Evolutionary conservation across 37 sponge, comb jelly and placozoan genomes (phyloP).

Genomic region (Halisarca cf. caerulea): DNA sequence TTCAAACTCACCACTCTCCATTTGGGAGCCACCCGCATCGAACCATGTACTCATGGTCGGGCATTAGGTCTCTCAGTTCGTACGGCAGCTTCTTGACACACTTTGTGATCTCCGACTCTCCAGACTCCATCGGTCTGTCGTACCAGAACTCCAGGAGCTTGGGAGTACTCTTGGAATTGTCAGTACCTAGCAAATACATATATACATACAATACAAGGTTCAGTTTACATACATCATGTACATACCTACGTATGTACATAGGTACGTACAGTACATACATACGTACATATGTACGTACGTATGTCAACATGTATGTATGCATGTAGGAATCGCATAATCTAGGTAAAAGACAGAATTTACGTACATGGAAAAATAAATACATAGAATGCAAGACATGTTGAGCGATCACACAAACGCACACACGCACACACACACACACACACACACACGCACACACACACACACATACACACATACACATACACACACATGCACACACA

Average conservation of each 20-base stretch:
- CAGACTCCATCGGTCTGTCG: not conserved
- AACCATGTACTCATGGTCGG: slow-evolving; percentile 53
- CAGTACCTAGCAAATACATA: not conserved
- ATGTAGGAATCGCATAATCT: too few species aligned
- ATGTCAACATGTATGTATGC: too few species aligned
- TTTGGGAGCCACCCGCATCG: slow-evolving; percentile 63
- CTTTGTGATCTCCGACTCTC: not conserved
- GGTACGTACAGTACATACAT: too few species aligned
- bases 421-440: not conserved
- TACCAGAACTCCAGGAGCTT: not conserved
- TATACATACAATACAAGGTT: not conserved
- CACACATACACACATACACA: not conserved
- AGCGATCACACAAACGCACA: too few species aligned
- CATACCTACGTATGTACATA: not conserved
- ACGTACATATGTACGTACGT: too few species aligned
- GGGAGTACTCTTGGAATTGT: not conserved
- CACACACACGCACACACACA: not conserved
- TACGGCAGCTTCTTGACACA: not conserved
- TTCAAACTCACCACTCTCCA: slow-evolving; percentile 59
- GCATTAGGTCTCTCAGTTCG: slow-evolving; percentile 7
- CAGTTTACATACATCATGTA: not conserved
- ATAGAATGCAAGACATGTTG: too few species aligned
- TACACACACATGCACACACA: slow-evolving; percentile 1
- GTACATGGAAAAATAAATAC: too few species aligned
- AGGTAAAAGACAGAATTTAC: too few species aligned